Evolutionary conservation across 2,888 invertebrate species (phyloP).

Genomic region (Disparrhopalites patrizii): DNA sequence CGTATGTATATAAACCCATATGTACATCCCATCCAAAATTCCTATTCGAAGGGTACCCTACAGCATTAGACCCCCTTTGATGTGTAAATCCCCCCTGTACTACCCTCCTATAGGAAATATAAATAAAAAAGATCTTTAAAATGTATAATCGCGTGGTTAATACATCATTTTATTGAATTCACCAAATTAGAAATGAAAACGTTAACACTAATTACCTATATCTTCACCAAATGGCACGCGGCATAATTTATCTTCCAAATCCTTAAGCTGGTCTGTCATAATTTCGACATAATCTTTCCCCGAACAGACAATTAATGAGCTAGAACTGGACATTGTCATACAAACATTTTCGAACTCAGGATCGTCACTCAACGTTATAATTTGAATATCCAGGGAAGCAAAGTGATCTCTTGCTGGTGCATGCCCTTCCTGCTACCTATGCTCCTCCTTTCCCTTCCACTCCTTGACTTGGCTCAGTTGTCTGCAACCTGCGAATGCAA

Average conservation of each 20-base stretch:
- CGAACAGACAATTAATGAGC: conserved; percentile 16
- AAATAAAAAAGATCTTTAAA: neutral
- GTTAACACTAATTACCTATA: conserved; percentile 30
- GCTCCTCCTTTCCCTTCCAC: too few species aligned
- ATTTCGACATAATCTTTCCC: conserved; percentile 40
- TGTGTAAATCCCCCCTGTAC: conserved; percentile 5
- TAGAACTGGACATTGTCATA: neutral
- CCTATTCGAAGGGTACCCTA: too few species aligned
- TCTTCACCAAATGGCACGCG: conserved; percentile 46
- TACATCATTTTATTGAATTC: neutral
- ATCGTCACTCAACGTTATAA: conserved; percentile 45
- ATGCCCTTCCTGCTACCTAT: too few species aligned
- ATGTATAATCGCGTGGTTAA: neutral
- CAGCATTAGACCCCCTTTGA: too few species aligned
- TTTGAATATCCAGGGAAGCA: conserved; percentile 27
- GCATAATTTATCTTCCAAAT: conserved; percentile 45
- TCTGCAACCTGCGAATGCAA: too few species aligned
- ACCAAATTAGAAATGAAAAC: neutral
- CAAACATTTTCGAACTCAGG: conserved; percentile 36
- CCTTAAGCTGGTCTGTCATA: conserved; percentile 39
- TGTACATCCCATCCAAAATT: too few species aligned
- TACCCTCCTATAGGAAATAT: neutral
- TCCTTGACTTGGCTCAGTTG: too few species aligned
- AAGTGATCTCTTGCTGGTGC: conserved; percentile 41
- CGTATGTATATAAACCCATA: too few species aligned